Evolutionary conservation across 2,113 vertebrate genomes (phyloP), one percentile per base, ranked within the genome.

Genomic region (Promerops cafer): DNA sequence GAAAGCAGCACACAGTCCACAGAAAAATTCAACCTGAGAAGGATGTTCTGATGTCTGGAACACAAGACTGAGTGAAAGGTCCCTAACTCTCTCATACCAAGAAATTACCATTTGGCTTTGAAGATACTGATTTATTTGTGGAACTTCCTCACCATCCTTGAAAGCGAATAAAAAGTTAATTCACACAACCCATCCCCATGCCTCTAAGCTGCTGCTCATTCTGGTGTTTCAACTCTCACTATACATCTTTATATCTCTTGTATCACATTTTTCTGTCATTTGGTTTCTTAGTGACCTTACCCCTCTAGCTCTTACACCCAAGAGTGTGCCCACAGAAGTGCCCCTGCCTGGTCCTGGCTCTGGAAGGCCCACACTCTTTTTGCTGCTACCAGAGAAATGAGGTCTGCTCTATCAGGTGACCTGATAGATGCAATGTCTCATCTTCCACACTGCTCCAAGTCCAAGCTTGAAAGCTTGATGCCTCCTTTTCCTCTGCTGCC

Each of bases 271-370:
- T 33, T 59, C 5, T 39, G 35, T 47, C 33, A 40, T 63, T 92
- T 75, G 30, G 7, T 83, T 66, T 39, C 39, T 87, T 39, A 27
- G n/a, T 44, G 39, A 87, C 31, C 37, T 66, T 40, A 72, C 4
- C 35, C 9, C 61, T 80, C 28, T 22, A 65, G 42, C 42, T 78
- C 31, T 70, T 54, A 39, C 12, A 52, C 26, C 15, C 22, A n/a
- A 49, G 13, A 74, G 1, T 0, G 1, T 53, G 50, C 7, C 7
- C 20, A 12, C 23, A 21, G 54, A 30, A 35, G 14, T 15, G 35
- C 4, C 64, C 7, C 50, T 72, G 45, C 50, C 65, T 33, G 18
- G 10, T 35, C 28, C n/a, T 66, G 65, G 20, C 42, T 81, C 52
- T 90, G 42, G 18, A 28, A 64, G 12, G 14, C 45, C 22, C 4